Conservation (phyloP, 2,888 invertebrate genomes). For the Scaeva pyrastri region DNA sequence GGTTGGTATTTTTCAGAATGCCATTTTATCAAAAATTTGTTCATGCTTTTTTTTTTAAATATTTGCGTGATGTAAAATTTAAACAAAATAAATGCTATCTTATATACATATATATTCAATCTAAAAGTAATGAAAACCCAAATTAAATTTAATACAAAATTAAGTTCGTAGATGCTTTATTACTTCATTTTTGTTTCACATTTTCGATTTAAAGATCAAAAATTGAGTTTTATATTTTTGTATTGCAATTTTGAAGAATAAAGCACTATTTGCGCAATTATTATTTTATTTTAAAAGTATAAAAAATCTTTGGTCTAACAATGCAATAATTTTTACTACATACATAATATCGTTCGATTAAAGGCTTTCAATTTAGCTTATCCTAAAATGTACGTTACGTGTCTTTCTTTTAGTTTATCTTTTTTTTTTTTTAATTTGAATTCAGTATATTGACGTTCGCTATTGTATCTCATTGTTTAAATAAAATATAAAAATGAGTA, state of each 20-base stretch:
- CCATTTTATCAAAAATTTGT: background rate
- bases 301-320: constrained; percentile 70
- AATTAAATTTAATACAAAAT: constrained; percentile 52
- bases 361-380: constrained; percentile 57
- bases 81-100: constrained; percentile 9
- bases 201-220: background rate
- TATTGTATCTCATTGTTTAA: constrained; percentile 4
- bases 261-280: constrained; percentile 42
- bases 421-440: constrained; percentile 10
- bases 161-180: constrained; percentile 60
- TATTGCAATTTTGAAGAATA: constrained; percentile 45
- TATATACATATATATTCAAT: too few species aligned
- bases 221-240: background rate
- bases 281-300: constrained; percentile 35
- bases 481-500: constrained; percentile 23
- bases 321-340: constrained; percentile 59
- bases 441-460: constrained; percentile 11
- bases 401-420: constrained; percentile 61
- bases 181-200: constrained; percentile 41
- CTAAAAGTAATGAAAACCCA: constrained; percentile 31
- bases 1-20: constrained; percentile 1
- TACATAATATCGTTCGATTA: constrained; percentile 51
- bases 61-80: background rate
- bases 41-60: background rate
- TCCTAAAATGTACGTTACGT: constrained; percentile 57